Conservation (phyloP, 1,140 invertebrate genomes). For the Protaetia brevitarsis region DNA sequence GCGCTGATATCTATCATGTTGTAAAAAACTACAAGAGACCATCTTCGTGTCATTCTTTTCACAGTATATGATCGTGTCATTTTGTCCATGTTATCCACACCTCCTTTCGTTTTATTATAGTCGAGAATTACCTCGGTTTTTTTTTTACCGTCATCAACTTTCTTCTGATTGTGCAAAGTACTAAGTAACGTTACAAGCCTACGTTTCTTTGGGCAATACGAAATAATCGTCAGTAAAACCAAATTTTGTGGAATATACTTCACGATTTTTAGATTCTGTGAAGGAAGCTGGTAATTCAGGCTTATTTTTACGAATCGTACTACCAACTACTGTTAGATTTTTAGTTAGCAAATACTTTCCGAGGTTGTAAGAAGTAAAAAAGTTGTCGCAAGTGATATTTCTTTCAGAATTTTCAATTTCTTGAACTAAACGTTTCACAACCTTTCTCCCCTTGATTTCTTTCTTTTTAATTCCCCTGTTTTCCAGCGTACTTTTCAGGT, state of each 20-base stretch:
- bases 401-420: background rate
- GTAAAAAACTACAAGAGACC: background rate
- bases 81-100: slow-evolving; percentile 10
- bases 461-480: background rate
- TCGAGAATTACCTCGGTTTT: background rate
- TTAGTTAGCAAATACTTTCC: slow-evolving; percentile 30
- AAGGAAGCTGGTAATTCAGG: slow-evolving; percentile 38
- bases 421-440: slow-evolving; percentile 8
- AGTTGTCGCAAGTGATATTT: slow-evolving; percentile 32
- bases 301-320: slow-evolving; percentile 43
- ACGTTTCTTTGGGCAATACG: slow-evolving; percentile 5
- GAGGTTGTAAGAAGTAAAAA: slow-evolving; percentile 28
- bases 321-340: slow-evolving; percentile 41
- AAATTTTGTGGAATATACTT: background rate
- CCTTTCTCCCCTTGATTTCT: background rate
- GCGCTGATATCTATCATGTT: slow-evolving; percentile 21
- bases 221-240: slow-evolving; percentile 20
- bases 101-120: slow-evolving; percentile 3
- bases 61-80: slow-evolving; percentile 15
- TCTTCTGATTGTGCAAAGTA: slow-evolving; percentile 10
- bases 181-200: background rate
- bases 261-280: background rate
- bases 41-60: slow-evolving; percentile 7
- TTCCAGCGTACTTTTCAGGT: background rate
- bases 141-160: background rate